These are phyloP conservation scores for Sceliomorpha sp. DNA, from an alignment of 2,888 invertebrate species.

Conservation along the genomic window DNA sequence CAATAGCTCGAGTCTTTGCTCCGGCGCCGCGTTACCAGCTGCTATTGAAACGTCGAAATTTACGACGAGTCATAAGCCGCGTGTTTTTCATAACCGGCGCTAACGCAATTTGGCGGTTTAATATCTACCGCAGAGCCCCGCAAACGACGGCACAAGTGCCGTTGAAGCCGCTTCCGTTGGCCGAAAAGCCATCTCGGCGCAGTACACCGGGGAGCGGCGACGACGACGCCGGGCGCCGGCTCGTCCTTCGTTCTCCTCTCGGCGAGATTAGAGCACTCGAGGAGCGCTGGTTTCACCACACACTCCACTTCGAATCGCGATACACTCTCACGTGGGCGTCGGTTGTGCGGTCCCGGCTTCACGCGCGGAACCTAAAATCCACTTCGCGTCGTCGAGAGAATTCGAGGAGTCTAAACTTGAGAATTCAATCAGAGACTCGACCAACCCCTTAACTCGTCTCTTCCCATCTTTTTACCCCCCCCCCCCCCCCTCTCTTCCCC, in stretches of 20 bases:
- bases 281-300: slow-evolving; percentile 33
- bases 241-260: slow-evolving; percentile 36
- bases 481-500: too few species aligned
- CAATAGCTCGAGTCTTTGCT: slow-evolving; percentile 27
- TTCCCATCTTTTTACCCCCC: slow-evolving; percentile 37
- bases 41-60: slow-evolving; percentile 48
- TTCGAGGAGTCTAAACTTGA: slow-evolving; percentile 59
- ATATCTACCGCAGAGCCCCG: slow-evolving; percentile 34
- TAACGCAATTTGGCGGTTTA: slow-evolving; percentile 46
- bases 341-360: slow-evolving; percentile 8
- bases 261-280: slow-evolving; percentile 48
- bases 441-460: slow-evolving; percentile 68
- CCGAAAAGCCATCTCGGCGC: slow-evolving; percentile 38
- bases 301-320: slow-evolving; percentile 46
- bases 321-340: slow-evolving; percentile 33
- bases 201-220: too few species aligned
- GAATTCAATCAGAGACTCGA: slow-evolving; percentile 71
- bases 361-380: slow-evolving; percentile 20
- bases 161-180: slow-evolving; percentile 40
- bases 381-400: slow-evolving; percentile 32
- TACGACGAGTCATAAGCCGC: slow-evolving; percentile 47
- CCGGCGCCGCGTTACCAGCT: slow-evolving; percentile 31
- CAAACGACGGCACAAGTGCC: slow-evolving; percentile 39
- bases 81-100: slow-evolving; percentile 46
- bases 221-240: slow-evolving; percentile 1